Evolutionary conservation across 2,888 invertebrate species (phyloP).

Genomic region (Agonopterix arenella): DNA sequence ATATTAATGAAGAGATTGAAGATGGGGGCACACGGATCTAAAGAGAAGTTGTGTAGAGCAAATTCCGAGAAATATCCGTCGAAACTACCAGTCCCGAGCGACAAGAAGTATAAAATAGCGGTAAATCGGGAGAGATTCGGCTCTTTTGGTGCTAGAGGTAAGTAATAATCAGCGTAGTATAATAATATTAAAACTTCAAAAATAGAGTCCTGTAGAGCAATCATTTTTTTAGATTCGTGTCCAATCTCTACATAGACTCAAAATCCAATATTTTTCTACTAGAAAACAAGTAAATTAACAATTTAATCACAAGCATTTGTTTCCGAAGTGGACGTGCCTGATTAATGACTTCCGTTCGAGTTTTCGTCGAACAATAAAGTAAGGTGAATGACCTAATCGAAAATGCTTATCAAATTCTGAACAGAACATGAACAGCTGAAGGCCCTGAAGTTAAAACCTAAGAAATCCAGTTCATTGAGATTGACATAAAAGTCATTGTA

Average conservation of each 20-base stretch:
- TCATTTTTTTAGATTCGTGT: too few relatives aligned
- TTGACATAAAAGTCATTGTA: neutral
- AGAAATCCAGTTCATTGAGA: neutral
- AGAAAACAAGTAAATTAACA: too few relatives aligned
- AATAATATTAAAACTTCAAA: slow-evolving; percentile 1
- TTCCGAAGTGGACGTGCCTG: too few relatives aligned
- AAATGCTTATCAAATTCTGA: neutral
- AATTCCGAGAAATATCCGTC: slow-evolving; percentile 79
- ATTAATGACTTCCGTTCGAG: too few relatives aligned
- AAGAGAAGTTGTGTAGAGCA: slow-evolving; percentile 83
- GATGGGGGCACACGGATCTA: slow-evolving; percentile 88
- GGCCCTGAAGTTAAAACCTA: neutral
- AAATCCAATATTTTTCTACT: neutral
- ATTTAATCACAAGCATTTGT: too few relatives aligned
- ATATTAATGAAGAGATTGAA: slow-evolving; percentile 54
- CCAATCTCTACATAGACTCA: too few relatives aligned
- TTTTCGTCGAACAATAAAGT: too few relatives aligned
- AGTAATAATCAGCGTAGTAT: too few relatives aligned
- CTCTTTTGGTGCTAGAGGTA: slow-evolving; percentile 82
- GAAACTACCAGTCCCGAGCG: slow-evolving; percentile 73
- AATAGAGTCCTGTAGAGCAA: too few relatives aligned
- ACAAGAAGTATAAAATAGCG: slow-evolving; percentile 76
- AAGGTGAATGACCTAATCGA: slow-evolving; percentile 7
- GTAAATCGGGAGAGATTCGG: slow-evolving; percentile 82
- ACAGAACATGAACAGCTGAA: neutral